Evolutionary conservation across 2,113 vertebrate genomes (phyloP).

Genomic region (Cranoglanis bouderius): DNA sequence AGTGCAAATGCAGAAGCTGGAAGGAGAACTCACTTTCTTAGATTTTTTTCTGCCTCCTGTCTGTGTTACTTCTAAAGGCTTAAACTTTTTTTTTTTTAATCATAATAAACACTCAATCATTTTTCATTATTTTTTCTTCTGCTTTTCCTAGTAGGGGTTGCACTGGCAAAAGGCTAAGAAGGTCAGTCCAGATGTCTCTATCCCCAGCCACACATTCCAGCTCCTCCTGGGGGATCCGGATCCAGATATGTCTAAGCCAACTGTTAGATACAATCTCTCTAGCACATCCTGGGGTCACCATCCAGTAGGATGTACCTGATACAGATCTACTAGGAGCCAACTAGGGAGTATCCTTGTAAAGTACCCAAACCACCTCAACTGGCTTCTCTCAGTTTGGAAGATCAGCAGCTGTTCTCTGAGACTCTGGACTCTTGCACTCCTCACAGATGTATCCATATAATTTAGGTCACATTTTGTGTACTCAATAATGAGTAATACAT

Average conservation of each 20-base stretch:
- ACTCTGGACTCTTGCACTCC: neutral
- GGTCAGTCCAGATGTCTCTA: neutral
- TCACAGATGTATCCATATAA: neutral
- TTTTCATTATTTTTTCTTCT: neutral
- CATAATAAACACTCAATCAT: neutral
- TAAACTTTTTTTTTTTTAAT: neutral
- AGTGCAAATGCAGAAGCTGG: no score
- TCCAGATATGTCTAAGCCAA: neutral
- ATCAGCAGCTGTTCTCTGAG: neutral
- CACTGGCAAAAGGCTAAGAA: neutral
- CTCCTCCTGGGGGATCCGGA: neutral
- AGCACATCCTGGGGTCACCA: neutral
- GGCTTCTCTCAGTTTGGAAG: neutral
- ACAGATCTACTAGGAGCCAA: neutral
- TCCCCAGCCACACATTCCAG: neutral
- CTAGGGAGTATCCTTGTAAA: neutral
- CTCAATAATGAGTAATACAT: neutral
- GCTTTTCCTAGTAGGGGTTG: neutral
- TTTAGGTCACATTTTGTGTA: neutral
- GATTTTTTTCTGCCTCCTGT: no score
- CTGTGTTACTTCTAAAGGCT: neutral
- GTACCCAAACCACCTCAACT: neutral
- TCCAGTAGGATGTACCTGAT: neutral
- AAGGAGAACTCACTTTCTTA: no score
- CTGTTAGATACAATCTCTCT: neutral